Evolutionary conservation across 2,113 vertebrate species (phyloP).

Genomic region (Philantomba maxwellii): DNA sequence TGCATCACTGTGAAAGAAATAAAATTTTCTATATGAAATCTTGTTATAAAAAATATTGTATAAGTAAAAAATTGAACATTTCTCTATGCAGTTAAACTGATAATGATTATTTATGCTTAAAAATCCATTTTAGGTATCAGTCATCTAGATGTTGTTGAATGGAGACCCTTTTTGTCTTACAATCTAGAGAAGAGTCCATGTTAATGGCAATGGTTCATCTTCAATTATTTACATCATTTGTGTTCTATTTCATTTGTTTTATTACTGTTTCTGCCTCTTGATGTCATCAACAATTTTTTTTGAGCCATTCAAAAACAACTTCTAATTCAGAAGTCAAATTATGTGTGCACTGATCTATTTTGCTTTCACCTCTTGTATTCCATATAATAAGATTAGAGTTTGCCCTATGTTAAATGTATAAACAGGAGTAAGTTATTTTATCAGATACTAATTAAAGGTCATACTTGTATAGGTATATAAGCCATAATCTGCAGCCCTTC

Average conservation of each 20-base stretch:
- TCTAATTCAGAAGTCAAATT: not conserved
- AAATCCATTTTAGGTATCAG: not conserved
- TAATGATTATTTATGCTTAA: not conserved
- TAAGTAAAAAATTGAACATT: not conserved
- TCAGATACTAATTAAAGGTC: not conserved
- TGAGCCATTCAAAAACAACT: not conserved
- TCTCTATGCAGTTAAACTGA: not conserved
- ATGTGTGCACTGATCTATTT: not conserved
- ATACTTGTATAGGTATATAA: not conserved
- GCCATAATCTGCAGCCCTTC: not conserved
- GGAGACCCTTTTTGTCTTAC: not conserved
- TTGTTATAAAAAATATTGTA: not conserved
- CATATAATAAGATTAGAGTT: not conserved
- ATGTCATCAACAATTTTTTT: not conserved
- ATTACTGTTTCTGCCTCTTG: not conserved
- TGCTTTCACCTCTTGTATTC: not conserved
- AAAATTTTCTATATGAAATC: not conserved
- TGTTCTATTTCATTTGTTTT: not conserved
- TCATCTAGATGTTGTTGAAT: not conserved
- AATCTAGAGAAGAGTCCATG: not conserved
- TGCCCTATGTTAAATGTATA: not conserved
- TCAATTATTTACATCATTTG: not conserved
- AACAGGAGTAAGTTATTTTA: not conserved
- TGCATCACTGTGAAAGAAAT: not conserved
- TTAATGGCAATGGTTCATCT: not conserved